Conservation (phyloP, 92 coral and sea anemone species). For the Epizoanthus illoricatus region DNA sequence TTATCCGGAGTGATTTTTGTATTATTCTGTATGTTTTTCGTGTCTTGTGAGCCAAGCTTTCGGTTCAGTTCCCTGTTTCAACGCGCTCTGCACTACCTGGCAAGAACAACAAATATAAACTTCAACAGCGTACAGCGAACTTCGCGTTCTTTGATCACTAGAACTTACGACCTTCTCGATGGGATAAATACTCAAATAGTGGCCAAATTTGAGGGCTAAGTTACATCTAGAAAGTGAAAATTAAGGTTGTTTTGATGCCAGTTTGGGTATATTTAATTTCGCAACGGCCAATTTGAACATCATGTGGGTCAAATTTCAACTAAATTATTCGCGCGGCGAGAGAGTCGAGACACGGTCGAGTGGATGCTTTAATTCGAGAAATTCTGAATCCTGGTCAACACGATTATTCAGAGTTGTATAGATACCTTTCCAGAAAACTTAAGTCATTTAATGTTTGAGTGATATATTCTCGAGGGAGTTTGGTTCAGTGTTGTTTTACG, state of each 20-base stretch:
- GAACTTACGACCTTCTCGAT: background rate
- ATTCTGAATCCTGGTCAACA: slow-evolving; percentile 5
- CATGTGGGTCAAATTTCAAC: slow-evolving; percentile 30
- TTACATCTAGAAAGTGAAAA: background rate
- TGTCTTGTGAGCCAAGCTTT: background rate
- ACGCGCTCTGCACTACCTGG: background rate
- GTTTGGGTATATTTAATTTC: slow-evolving; percentile 4
- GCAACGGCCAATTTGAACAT: slow-evolving; percentile 18
- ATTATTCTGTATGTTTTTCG: slow-evolving; percentile 18
- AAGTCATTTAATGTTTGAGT: background rate
- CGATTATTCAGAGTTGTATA: background rate
- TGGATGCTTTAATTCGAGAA: slow-evolving; percentile 23
- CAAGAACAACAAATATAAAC: background rate
- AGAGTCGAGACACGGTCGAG: slow-evolving; percentile 1
- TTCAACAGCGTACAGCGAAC: no score
- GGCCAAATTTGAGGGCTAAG: background rate
- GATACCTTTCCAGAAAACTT: background rate
- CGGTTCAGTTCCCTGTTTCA: background rate
- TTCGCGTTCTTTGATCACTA: background rate
- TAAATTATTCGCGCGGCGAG: background rate
- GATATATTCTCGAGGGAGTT: background rate
- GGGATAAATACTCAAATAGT: background rate
- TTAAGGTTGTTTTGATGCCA: background rate
- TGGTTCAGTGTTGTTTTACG: background rate
- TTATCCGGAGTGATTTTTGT: slow-evolving; percentile 20